phyloP scores from a whole-genome alignment of 2,888 invertebrate species.

The Drosophila limbata region DNA sequence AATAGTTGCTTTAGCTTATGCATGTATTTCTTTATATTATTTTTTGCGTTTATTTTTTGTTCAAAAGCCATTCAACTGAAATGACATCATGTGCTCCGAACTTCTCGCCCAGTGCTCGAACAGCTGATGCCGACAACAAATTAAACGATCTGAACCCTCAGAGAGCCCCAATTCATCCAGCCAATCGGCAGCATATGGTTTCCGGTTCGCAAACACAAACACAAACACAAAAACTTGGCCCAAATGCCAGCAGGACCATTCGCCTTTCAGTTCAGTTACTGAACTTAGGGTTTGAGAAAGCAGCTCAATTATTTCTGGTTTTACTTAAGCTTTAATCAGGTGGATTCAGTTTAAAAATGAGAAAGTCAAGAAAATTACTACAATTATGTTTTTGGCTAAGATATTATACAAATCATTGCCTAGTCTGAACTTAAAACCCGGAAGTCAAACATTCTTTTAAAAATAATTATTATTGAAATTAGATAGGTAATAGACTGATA shows the following conservation, averaged over 20 bases:
- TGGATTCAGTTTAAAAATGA: neutral
- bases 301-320: slow-evolving; percentile 3
- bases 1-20: slow-evolving; percentile 68
- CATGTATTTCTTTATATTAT: slow-evolving; percentile 52
- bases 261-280: neutral
- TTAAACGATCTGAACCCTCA: slow-evolving; percentile 57
- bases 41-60: slow-evolving; percentile 39
- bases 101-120: slow-evolving; percentile 41
- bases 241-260: slow-evolving; percentile 22
- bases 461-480: neutral
- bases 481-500: neutral
- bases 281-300: slow-evolving; percentile 5
- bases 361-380: neutral
- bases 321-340: neutral
- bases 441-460: neutral
- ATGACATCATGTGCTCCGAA: slow-evolving; percentile 81
- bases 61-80: slow-evolving; percentile 78
- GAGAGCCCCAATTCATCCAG: slow-evolving; percentile 1
- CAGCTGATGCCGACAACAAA: slow-evolving; percentile 75
- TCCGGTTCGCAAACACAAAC: slow-evolving; percentile 55
- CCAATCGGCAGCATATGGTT: slow-evolving; percentile 70
- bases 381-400: neutral
- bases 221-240: slow-evolving; percentile 18
- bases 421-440: neutral
- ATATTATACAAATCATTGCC: neutral